These are phyloP conservation scores for Diarsia mendica DNA, from an alignment of 2,888 invertebrate species.

Conservation along the genomic window DNA sequence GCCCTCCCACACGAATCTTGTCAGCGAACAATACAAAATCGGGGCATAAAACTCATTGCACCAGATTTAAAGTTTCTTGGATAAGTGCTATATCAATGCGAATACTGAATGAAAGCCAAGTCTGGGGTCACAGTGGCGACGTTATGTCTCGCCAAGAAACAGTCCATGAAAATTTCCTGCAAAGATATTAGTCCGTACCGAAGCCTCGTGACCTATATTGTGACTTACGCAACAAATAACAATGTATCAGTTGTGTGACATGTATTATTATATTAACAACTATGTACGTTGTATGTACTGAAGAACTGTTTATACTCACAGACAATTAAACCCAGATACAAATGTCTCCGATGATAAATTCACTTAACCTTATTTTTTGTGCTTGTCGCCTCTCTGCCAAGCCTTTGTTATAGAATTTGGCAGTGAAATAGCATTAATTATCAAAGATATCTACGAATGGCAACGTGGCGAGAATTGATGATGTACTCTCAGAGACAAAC, in stretches of 20 bases:
- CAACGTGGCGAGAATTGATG: constrained; percentile 56
- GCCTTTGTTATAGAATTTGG: constrained; percentile 63
- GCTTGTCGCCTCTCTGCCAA: constrained; percentile 41
- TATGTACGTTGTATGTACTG: not conserved
- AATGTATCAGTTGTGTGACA: constrained; percentile 19
- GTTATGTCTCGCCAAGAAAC: constrained; percentile 64
- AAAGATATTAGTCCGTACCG: constrained; percentile 30
- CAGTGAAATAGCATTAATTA: constrained; percentile 62
- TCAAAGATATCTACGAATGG: constrained; percentile 45
- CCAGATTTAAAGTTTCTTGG: constrained; percentile 39
- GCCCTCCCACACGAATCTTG: not conserved
- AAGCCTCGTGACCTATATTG: constrained; percentile 52
- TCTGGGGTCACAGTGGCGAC: constrained; percentile 64
- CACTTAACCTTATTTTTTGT: constrained; percentile 59
- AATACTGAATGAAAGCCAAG: constrained; percentile 60
- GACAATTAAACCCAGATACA: constrained; percentile 47
- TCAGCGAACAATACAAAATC: constrained; percentile 24
- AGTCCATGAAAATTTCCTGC: constrained; percentile 53
- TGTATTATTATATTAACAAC: constrained; percentile 11
- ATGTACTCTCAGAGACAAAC: constrained; percentile 44
- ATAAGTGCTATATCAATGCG: constrained; percentile 46
- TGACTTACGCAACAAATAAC: constrained; percentile 19
- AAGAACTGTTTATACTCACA: constrained; percentile 12
- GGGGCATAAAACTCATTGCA: constrained; percentile 4
- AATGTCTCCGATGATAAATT: constrained; percentile 53